Evolutionary conservation across 1,140 invertebrate genomes (phyloP).

Genomic region (Drosophila setifemur): DNA sequence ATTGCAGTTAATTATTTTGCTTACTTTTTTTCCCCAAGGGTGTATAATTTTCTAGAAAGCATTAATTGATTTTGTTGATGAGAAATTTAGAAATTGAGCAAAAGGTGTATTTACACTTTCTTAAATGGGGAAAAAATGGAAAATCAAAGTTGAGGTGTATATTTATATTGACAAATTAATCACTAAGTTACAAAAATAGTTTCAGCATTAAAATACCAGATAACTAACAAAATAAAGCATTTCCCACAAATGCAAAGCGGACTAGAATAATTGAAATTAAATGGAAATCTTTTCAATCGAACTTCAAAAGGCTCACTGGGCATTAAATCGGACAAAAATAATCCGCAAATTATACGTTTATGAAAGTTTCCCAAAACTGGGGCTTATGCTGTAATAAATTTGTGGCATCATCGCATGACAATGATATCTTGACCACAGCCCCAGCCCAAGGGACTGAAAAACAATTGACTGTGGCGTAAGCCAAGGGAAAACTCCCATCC

Average conservation of each 20-base stretch:
- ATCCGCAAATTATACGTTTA: not conserved
- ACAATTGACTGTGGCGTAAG: conserved; percentile 61
- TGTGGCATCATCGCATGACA: conserved; percentile 37
- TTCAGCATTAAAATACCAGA: too few relatives aligned
- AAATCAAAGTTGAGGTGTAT: too few relatives aligned
- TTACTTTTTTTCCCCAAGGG: not conserved
- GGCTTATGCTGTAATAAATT: conserved; percentile 1
- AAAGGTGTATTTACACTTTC: too few relatives aligned
- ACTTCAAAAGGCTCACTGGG: not conserved
- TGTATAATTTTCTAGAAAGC: not conserved
- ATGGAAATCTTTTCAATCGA: too few relatives aligned
- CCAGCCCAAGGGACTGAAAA: conserved; percentile 32
- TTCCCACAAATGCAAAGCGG: too few relatives aligned
- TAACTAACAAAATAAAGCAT: too few relatives aligned
- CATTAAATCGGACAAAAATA: not conserved
- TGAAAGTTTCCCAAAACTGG: not conserved
- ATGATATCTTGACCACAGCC: conserved; percentile 31
- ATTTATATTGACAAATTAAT: too few relatives aligned
- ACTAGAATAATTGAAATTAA: too few relatives aligned
- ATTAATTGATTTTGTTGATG: too few relatives aligned
- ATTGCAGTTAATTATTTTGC: conserved; percentile 1
- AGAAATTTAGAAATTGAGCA: not conserved
- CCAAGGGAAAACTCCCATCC: not conserved
- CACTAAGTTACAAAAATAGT: too few relatives aligned
- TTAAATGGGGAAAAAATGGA: too few relatives aligned